These are phyloP conservation scores for Cerceris rybyensis DNA, from an alignment of 2,888 invertebrate genomes.

Conservation along the genomic window DNA sequence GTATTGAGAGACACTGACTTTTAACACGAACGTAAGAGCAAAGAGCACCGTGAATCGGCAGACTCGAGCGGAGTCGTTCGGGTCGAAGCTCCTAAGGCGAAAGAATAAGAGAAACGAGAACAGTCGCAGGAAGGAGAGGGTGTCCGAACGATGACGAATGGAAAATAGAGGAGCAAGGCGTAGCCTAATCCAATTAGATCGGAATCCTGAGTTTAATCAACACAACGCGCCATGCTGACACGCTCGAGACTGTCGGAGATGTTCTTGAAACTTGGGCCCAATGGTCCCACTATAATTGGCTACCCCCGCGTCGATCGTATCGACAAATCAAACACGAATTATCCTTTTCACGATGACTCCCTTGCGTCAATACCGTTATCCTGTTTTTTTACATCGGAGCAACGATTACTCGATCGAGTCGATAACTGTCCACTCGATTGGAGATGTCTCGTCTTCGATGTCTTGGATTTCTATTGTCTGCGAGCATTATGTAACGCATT, in stretches of 20 bases:
- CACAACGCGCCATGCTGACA: conserved; percentile 53
- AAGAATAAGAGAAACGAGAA: not conserved
- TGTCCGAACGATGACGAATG: conserved; percentile 65
- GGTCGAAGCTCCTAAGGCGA: conserved; percentile 6
- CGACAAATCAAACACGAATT: conserved; percentile 68
- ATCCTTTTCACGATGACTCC: conserved; percentile 53
- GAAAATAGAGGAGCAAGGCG: conserved; percentile 54
- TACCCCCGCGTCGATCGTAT: conserved; percentile 60
- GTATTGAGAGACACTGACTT: conserved; percentile 30
- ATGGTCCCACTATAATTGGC: conserved; percentile 62
- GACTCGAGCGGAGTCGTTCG: conserved; percentile 9
- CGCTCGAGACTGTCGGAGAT: conserved; percentile 33
- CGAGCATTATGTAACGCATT: conserved; percentile 1
- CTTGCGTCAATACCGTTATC: conserved; percentile 47
- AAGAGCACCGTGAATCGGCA: conserved; percentile 33
- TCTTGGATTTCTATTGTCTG: not conserved
- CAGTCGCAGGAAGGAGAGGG: not conserved
- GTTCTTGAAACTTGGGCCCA: conserved; percentile 23
- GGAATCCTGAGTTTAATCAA: conserved; percentile 75
- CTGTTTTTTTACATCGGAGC: not conserved
- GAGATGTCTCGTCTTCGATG: conserved; percentile 2
- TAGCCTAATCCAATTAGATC: conserved; percentile 76
- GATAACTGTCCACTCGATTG: not conserved
- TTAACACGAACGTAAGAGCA: conserved; percentile 12
- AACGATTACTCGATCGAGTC: conserved; percentile 16